Evolutionary conservation across 2,113 vertebrate genomes (phyloP).

Genomic region (Pholis gunnellus): DNA sequence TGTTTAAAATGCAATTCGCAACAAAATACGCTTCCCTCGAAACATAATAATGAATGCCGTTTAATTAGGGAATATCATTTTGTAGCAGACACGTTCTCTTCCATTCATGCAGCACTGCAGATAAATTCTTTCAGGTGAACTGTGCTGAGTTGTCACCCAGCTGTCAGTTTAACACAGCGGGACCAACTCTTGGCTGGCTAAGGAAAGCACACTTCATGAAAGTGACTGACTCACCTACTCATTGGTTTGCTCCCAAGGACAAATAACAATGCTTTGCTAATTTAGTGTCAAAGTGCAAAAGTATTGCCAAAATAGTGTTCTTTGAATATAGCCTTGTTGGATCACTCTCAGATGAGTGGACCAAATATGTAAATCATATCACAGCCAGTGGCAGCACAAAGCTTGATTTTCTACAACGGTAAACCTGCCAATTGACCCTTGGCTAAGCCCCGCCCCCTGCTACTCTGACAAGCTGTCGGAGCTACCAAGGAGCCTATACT

Average conservation of each 20-base stretch:
- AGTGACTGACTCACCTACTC: slow-evolving; percentile 38
- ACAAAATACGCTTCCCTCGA: too few relatives aligned
- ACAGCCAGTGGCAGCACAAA: neutral
- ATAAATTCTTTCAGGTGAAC: neutral
- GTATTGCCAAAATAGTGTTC: neutral
- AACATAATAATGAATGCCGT: too few relatives aligned
- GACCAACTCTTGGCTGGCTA: neutral
- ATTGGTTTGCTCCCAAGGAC: slow-evolving; percentile 27
- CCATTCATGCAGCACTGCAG: neutral
- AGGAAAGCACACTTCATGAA: neutral
- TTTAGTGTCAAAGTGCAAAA: neutral
- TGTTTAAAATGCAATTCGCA: too few relatives aligned
- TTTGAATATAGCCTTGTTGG: neutral
- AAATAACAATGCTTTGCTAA: slow-evolving; percentile 5
- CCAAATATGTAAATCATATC: neutral
- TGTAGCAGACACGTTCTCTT: too few relatives aligned
- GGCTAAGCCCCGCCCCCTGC: neutral
- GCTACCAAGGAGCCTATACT: too few relatives aligned
- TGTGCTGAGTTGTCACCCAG: neutral
- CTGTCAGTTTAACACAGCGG: slow-evolving; percentile 25
- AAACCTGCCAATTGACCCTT: neutral
- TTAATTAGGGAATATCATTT: too few relatives aligned
- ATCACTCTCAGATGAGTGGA: neutral
- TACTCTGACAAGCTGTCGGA: neutral
- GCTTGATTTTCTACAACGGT: neutral